Conservation (phyloP, 2,888 invertebrate genomes). For the Heliconius hortense region DNA sequence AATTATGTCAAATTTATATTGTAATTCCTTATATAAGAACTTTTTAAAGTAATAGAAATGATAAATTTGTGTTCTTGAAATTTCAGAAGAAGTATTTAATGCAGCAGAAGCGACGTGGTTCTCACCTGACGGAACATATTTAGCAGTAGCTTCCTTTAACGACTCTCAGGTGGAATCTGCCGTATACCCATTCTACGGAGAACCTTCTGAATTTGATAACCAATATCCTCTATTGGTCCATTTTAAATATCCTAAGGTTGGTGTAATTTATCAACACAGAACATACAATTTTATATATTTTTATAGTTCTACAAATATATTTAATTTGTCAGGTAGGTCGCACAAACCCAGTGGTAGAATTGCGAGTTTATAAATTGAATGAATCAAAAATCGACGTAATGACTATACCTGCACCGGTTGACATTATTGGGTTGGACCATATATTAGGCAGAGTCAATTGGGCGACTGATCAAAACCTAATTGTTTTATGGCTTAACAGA, state of each 20-base stretch:
- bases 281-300: neutral
- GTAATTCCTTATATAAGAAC: neutral
- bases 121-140: conserved; percentile 84
- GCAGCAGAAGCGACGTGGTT: conserved; percentile 90
- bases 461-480: conserved; percentile 85
- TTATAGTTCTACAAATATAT: conserved; percentile 20
- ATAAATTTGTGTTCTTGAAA: conserved; percentile 13
- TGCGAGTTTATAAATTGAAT: conserved; percentile 83
- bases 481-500: conserved; percentile 92
- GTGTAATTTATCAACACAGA: conserved; percentile 40
- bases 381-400: conserved; percentile 58
- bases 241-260: conserved; percentile 90
- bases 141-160: conserved; percentile 88
- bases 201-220: conserved; percentile 75
- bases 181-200: conserved; percentile 85
- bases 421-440: conserved; percentile 82
- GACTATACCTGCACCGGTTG: conserved; percentile 77
- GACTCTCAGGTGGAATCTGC: conserved; percentile 86
- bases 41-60: neutral
- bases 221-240: conserved; percentile 86
- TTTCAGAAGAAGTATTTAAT: conserved; percentile 89
- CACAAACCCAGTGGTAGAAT: conserved; percentile 86
- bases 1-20: neutral
- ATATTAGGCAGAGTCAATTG: conserved; percentile 88
- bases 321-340: conserved; percentile 84